These are phyloP conservation scores for Falco concolor DNA, from an alignment of 2,797 vertebrate genomes.

Conservation along the genomic window DNA sequence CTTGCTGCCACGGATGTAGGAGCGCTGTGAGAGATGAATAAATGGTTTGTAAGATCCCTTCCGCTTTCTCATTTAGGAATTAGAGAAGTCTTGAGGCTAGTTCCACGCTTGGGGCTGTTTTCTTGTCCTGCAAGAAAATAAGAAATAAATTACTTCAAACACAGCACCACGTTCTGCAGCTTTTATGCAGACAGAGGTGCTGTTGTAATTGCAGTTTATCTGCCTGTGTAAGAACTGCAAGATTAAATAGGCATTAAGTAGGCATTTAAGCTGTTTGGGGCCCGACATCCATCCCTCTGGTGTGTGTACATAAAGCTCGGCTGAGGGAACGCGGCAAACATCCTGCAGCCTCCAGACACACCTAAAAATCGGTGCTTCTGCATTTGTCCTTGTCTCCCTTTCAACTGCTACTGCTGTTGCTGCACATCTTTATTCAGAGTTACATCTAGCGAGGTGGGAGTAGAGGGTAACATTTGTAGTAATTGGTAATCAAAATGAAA, in stretches of 20 bases:
- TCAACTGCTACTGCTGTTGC: neutral
- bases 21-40: neutral
- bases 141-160: neutral
- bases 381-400: neutral
- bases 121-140: neutral
- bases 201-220: neutral
- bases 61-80: neutral
- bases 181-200: neutral
- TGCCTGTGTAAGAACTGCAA: neutral
- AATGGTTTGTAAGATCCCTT: neutral
- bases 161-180: neutral
- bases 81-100: neutral
- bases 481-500: neutral
- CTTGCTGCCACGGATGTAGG: neutral
- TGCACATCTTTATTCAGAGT: neutral
- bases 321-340: neutral
- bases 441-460: neutral
- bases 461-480: neutral
- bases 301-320: neutral
- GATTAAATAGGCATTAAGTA: neutral
- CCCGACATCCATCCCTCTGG: rapidly evolving
- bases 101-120: neutral
- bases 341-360: neutral
- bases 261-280: neutral
- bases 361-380: neutral